Base-by-base conservation (phyloP, 2,113 vertebrate species). In the Lepus europaeus region DNA sequence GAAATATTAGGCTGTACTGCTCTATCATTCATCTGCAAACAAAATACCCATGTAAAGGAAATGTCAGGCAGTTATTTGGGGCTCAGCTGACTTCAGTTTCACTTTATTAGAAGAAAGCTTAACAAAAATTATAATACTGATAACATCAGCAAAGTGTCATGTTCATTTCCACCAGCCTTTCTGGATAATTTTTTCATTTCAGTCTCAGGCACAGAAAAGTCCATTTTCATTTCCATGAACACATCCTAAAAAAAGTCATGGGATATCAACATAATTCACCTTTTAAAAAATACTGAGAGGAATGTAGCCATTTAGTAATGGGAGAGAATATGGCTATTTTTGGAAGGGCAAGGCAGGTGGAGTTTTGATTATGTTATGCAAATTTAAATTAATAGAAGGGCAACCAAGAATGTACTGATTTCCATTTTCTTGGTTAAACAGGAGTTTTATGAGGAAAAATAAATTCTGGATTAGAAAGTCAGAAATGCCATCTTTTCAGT, bases 191-290 rank as follows among this genome's bases (percentile, higher is more conserved):
- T 94, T 86, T 95, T 89, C 83, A 90, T 72, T 95, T 93, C 78
- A 92, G 31, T 94, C 33, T 6, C 95, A 16, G 70, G 89, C 31
- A 86, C 66, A 92, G 90, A 82, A 86, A 97, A 97, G 61, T 94
- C 87, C 78, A 95, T 20, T 97, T 95, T 94, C 96, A 98, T 97
- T 94, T 97, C 78, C 53, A 92, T 86, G 93, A 81, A 82, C 63
- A 96, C 13, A 27, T 76, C 95, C 91, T 93, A 90, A 92, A 95
- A 90, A 88, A 97, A 94, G 53, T 96, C 76, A 95, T 0, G 14
- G 68, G 63, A 77, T 86, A 92, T 25, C 95, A 96, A 93, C 53
- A 87, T 94, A 92, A 87, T 92, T 86, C 9, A 95, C 95, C 72
- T 86, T 85, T 76, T 84, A 87, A 96, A 96, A 97, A 97, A 95